Evolutionary conservation across 2,113 vertebrate genomes (phyloP), one percentile per base, ranked within the genome.

Genomic region (Nannospalax galili): DNA sequence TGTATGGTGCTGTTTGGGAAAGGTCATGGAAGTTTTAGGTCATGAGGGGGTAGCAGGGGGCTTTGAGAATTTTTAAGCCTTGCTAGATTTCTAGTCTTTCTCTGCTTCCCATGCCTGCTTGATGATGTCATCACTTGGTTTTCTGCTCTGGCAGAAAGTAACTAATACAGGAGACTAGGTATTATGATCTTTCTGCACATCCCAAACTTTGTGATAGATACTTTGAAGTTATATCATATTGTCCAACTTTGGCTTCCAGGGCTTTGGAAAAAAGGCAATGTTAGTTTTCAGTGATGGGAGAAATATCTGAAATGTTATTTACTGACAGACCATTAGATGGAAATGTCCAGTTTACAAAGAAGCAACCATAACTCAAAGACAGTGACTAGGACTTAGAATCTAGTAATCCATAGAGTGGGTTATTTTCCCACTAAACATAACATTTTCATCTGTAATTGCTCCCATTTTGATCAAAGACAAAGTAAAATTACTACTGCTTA

Each of bases 401-500:
- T 92, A 86, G 78, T 82, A 60, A 74, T 12, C 11, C 35, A 62
- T n/a, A 64, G 52, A 17, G 58, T 24, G 42, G 32, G 9, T 81
- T 75, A n/a, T 24, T 90, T 96, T 92, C 40, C 4, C 80, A 60
- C 7, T 28, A 15, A 82, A 78, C 10, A 64, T 75, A 70, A 70
- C 64, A 72, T 62, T 90, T 82, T 56, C 69, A 12, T 85, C 16
- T 48, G 40, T 11, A 67, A 24, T 82, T 77, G 91, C 35, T 77
- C 52, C 69, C 64, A 65, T 69, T 95, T 80, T 60, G 62, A 90
- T 82, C 37, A 82, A 81, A 95, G 62, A 85, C 2, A 86, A 58
- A 85, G 32, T 77, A 65, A 92, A 52, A 80, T 65, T 87, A 64
- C 10, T 74, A 32, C 75, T 89, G 12, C 75, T 95, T 95, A 93